Base-by-base conservation (phyloP, 2,113 vertebrate species). In the Dipodomys stephensi region DNA sequence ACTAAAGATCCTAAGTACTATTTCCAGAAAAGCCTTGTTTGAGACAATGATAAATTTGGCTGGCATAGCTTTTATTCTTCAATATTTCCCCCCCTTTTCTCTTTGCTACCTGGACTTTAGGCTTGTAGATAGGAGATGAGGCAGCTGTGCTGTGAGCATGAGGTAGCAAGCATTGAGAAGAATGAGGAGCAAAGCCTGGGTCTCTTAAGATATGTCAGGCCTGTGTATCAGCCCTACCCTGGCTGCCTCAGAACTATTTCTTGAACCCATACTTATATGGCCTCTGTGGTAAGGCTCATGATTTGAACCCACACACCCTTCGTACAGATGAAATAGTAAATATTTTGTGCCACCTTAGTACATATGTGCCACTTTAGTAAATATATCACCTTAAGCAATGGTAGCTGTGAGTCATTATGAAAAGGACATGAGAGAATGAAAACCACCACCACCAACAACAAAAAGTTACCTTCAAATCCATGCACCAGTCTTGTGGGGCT, bases 21-120 rank as follows among this genome's bases (percentile, higher is more conserved):
- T 57, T 73, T 2, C 22, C 68, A 27, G 73, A 60, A 95, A 71
- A 0, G 2, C 28, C 89, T 68, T 68, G 13, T 30, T 87, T 87
- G 86, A 78, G 76, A 78, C 49, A 90, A 57, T 57, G 60, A 72
- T 82, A 88, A 64, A 64, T 62, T 88, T 72, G 44, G 35, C 46
- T 62, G 30, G 6, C 49, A 35, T 91, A 32, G 1, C 20, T 90
- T 73, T 83, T 92, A 57, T 18, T 32, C 2, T 82, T 82, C 71
- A 64, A 10, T 32, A n/a, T 18, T 72, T 80, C 88, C 2, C 1
- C 49, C 46, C 19, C 4, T 87, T 90, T 12, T 53, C 16, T 22
- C 28, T 20, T 68, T 94, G 39, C 5, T 39, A 30, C 32, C 27
- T 77, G 5, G 49, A 49, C 7, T 71, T 2, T 28, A 71, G 32